Base-by-base conservation (phyloP, 2,113 vertebrate genomes). In the Micronycteris hirsuta region DNA sequence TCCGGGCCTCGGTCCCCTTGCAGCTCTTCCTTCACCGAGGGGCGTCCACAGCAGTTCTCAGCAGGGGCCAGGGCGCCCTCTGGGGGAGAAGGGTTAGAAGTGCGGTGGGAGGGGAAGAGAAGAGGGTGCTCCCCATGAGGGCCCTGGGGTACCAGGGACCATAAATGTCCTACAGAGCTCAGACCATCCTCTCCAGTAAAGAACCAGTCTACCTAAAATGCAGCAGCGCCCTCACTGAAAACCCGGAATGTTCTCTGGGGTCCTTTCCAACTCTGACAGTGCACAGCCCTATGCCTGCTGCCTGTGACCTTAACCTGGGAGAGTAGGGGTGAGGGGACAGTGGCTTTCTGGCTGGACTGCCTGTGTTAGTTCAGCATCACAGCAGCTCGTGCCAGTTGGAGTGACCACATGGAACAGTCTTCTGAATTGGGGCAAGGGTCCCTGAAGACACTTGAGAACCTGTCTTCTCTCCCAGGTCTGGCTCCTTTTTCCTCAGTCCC, bases 171-270 rank as follows among this genome's bases (percentile, higher is more conserved):
- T 1, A 6, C 22, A 12, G 28, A 74, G 73, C 68, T 63, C 47
- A 54, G 45, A 36, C 61, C 52, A 1, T 16, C 19, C 26, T 78
- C 36, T 47, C 49, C 43, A 19, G 0, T 5, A 47, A 67, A 80
- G 49, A 82, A 19, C 45, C 4, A 0, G 19, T 26, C 24, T 19
- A 4, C 49, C 28, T 3, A 14, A 43, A 74, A 20, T 38, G 45
- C 43, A 52, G 0, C 15, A 5, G 33, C 3, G 4, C 31, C 22
- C 9, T 26, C 5, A 1, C 36, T 19, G 61, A 43, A 89, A 61
- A 31, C 45, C 47, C 2, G 0, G 0, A 8, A 4, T 22, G 20
- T 12, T 4, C 45, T 17, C 15, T 1, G 16, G 17, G 45, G 54
- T 17, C 36, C 68, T 71, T 36, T 33, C 65, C 24, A 0, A 38